These are phyloP conservation scores for Micrasema longulum DNA, from an alignment of 1,140 invertebrate species.

Conservation along the genomic window DNA sequence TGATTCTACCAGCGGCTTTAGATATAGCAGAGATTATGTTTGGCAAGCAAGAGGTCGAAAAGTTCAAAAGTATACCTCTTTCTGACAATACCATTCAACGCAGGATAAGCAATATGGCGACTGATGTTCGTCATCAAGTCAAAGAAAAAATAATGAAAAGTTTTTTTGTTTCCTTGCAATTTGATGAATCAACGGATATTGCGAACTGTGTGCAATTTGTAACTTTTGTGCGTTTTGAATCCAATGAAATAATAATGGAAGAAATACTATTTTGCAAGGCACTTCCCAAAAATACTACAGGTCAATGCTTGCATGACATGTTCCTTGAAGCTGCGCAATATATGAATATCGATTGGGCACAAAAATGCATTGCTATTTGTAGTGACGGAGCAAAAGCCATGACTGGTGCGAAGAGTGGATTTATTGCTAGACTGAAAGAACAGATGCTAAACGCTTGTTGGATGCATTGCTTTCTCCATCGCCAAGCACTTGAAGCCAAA, in stretches of 20 bases:
- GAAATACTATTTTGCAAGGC: slow-evolving; percentile 2
- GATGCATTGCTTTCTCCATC: slow-evolving; percentile 1
- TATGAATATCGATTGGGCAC: background rate
- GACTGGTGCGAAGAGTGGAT: slow-evolving; percentile 4
- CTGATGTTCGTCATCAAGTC: slow-evolving; percentile 5
- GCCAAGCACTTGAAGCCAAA: too few species aligned
- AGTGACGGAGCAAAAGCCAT: slow-evolving; percentile 8
- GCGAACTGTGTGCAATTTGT: background rate
- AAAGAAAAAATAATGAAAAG: background rate
- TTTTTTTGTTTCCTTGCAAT: background rate
- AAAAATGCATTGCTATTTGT: slow-evolving; percentile 6
- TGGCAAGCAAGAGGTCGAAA: too few species aligned
- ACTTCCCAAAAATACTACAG: background rate
- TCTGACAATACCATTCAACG: background rate
- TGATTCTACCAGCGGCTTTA: too few species aligned
- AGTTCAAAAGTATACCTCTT: too few species aligned
- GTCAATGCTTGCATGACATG: slow-evolving; percentile 2
- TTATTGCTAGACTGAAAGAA: background rate
- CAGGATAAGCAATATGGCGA: slow-evolving; percentile 6
- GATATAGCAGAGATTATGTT: too few species aligned
- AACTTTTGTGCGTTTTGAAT: background rate
- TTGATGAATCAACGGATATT: slow-evolving; percentile 11
- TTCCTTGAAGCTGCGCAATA: slow-evolving; percentile 1
- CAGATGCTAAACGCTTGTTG: background rate
- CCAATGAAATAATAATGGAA: slow-evolving; percentile 2